Percentiles rank a stretch among this genome's conserved stretches.
Conservation (phyloP, 2,113 vertebrate species). For the Clarias macrocephalus region DNA sequence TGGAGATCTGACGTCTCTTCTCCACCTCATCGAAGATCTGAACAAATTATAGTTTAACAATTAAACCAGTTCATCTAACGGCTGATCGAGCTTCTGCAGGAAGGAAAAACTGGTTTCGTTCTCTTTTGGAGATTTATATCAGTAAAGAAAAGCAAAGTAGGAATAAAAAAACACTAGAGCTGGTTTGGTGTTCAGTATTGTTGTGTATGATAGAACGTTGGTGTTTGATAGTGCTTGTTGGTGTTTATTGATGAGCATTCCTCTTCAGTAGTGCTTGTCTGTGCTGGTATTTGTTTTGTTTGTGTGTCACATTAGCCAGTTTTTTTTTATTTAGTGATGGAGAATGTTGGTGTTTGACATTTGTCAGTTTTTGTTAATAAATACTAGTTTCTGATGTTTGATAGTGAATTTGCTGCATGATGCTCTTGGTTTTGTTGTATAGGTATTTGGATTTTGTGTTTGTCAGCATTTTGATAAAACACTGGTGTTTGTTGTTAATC, state of each 20-base stretch:
- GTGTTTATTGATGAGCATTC: no score
- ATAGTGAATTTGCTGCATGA: no score
- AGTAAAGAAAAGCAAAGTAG: not conserved
- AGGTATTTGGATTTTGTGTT: not conserved
- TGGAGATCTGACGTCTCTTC: constrained; percentile 90
- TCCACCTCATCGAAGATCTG: constrained; percentile 97
- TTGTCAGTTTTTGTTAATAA: not conserved
- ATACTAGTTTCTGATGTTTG: not conserved
- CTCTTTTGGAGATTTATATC: not conserved
- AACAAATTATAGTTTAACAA: constrained; percentile 2
- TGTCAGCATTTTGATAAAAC: not conserved
- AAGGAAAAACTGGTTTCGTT: not conserved
- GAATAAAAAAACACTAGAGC: not conserved
- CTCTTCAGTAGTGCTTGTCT: no score
- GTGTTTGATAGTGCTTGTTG: not conserved
- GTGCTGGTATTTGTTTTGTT: no score
- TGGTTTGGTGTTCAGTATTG: not conserved
- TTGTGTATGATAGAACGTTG: not conserved
- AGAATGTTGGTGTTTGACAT: not conserved
- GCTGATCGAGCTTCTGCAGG: not conserved
- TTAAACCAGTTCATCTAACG: not conserved
- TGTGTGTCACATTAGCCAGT: no score
- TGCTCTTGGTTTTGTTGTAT: not conserved
- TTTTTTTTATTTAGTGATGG: not conserved
- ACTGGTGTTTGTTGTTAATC: not conserved